Evolutionary conservation across 2,888 invertebrate species (phyloP), one percentile per base, ranked within the genome.

Genomic region (Agrochola macilenta): DNA sequence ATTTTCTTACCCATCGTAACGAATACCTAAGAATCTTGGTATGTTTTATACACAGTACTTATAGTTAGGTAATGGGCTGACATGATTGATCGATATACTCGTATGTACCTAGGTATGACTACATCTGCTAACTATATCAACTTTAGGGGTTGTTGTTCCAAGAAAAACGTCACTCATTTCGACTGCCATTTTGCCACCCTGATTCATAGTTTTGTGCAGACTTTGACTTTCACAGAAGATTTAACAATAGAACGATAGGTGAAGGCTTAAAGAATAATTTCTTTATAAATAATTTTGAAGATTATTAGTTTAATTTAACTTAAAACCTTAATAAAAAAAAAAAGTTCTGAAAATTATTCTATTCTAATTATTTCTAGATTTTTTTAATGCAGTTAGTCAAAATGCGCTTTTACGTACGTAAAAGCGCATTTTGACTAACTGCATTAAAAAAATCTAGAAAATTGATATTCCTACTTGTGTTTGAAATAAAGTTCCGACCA

Each of bases 141-240:
- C 26, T 8, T 14, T 54, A 30, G 23, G 54, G 58, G 30, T 46
- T 54, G 63, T 69, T 68, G 5, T 81, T 81, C 69, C 35, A 65
- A 61, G 75, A 69, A 81, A 82, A 69, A 35, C 39, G 17, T 85
- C 69, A 82, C 61, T 74, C 69, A 64, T 64, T 11, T 23, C 68
- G 52, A 46, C 30, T 52, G 39, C n/a, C 30, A 35, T 77, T 43
- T 82, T 65, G 58, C 30, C 35, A 57, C 74, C 23, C 26, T 81
- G 82, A 85, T 74, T 82, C 65, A 85, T 80, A 60, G 73, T 81
- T 64, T 73, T 84, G 39, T 30, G 58, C 12, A 72, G 17, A 58
- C 52, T 54, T 46, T 58, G 26, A 79, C 46, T 71, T 57, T 84
- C 66, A n/a, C 39, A 61, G 57, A 68, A 61, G 11, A 52, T 46